Percentiles rank a stretch among this genome's conserved stretches.
These are phyloP conservation scores for Ormia ochracea DNA, from an alignment of 2,888 invertebrate species.

Conservation along the genomic window DNA sequence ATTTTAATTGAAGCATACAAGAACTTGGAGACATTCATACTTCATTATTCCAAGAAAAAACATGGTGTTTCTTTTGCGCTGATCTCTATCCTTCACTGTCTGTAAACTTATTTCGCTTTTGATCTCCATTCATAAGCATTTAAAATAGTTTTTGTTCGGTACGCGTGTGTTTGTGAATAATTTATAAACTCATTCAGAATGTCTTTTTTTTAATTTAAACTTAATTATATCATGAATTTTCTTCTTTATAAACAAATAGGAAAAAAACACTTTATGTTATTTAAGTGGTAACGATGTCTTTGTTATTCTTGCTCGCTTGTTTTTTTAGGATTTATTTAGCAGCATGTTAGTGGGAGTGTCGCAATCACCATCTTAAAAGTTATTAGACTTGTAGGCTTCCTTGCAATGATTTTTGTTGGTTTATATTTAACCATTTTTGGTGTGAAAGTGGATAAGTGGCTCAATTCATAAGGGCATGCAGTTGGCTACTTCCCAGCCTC, in stretches of 20 bases:
- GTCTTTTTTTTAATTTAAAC: constrained; percentile 49
- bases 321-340: constrained; percentile 15
- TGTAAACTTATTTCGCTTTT: neutral
- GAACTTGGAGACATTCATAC: too few species aligned
- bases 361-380: constrained; percentile 47
- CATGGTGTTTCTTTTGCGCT: neutral
- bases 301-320: neutral
- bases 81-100: neutral
- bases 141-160: neutral
- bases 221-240: constrained; percentile 51
- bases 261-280: constrained; percentile 27
- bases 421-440: constrained; percentile 17
- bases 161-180: constrained; percentile 38
- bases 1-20: too few species aligned
- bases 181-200: constrained; percentile 7
- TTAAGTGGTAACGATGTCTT: constrained; percentile 36
- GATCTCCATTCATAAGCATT: constrained; percentile 45
- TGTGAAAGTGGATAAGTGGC: neutral
- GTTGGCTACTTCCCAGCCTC: too few species aligned
- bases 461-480: neutral
- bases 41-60: too few species aligned
- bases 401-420: constrained; percentile 14
- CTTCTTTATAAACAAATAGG: constrained; percentile 17
- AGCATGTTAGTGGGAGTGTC: constrained; percentile 33
- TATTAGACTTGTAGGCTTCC: constrained; percentile 53